phyloP scores from a whole-genome alignment of 1,140 invertebrate species.

The Monomorium pharaonis region DNA sequence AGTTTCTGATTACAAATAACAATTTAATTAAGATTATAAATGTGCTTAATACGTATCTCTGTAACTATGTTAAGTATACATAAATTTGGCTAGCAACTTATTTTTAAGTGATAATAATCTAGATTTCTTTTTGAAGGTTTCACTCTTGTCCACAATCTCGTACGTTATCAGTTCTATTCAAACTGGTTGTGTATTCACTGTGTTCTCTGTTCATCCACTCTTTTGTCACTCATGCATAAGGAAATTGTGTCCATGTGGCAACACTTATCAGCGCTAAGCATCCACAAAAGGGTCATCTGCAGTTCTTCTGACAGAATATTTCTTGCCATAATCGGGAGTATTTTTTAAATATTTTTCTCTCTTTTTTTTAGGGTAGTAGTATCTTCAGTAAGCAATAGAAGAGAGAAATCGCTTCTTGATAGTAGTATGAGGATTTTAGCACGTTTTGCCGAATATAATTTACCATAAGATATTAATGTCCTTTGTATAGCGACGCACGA shows the following conservation, averaged over 20 bases:
- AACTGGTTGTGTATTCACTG: constrained; percentile 51
- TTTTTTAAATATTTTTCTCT: constrained; percentile 33
- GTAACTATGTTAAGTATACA: constrained; percentile 83
- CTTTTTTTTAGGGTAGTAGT: constrained; percentile 37
- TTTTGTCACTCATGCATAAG: constrained; percentile 54
- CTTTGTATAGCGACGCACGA: constrained; percentile 56
- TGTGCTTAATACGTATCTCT: constrained; percentile 81
- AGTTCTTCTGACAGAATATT: constrained; percentile 63
- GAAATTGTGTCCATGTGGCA: constrained; percentile 48
- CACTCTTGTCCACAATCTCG: constrained; percentile 51
- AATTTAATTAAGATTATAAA: constrained; percentile 65
- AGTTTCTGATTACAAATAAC: constrained; percentile 59
- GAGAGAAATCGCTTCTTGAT: constrained; percentile 66
- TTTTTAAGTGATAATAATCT: constrained; percentile 22
- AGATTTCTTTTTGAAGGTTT: constrained; percentile 29
- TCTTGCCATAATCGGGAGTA: constrained; percentile 39
- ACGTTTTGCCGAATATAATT: constrained; percentile 64
- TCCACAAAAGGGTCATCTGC: constrained; percentile 58
- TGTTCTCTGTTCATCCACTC: constrained; percentile 48
- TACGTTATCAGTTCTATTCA: constrained; percentile 62
- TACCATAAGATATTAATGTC: constrained; percentile 64
- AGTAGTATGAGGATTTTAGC: constrained; percentile 37
- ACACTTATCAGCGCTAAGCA: constrained; percentile 36
- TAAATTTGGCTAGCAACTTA: constrained; percentile 84
- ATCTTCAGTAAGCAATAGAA: constrained; percentile 46